These are phyloP conservation scores for Aphidius colemani DNA, from an alignment of 2,888 invertebrate genomes.

Conservation along the genomic window DNA sequence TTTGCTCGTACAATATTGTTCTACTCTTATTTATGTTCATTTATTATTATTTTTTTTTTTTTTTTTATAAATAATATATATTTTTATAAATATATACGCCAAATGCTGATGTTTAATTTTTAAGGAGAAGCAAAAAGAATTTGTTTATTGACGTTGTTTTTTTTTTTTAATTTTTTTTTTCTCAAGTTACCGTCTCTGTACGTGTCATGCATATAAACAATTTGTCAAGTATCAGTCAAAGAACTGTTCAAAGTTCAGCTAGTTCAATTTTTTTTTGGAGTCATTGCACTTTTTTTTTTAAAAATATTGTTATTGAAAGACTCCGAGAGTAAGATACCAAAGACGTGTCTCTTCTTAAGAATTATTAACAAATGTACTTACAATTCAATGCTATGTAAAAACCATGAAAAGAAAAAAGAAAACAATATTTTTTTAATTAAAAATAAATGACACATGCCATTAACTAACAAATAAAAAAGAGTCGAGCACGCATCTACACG, in stretches of 20 bases:
- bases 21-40: too few relatives aligned
- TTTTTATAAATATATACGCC: background rate
- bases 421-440: constrained; percentile 10
- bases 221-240: constrained; percentile 31
- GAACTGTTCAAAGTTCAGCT: constrained; percentile 18
- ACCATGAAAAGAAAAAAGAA: constrained; percentile 7
- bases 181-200: constrained; percentile 27
- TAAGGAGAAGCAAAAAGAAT: constrained; percentile 1
- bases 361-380: constrained; percentile 55
- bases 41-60: background rate
- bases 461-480: constrained; percentile 4
- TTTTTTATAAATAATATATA: background rate
- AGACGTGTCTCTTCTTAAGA: constrained; percentile 47
- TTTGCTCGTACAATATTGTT: too few relatives aligned
- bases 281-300: constrained; percentile 10
- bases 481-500: constrained; percentile 3
- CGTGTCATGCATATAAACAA: constrained; percentile 28
- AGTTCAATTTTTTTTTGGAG: too few relatives aligned
- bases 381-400: constrained; percentile 40
- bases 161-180: constrained; percentile 29
- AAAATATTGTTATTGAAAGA: constrained; percentile 1
- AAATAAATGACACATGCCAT: constrained; percentile 16
- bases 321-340: constrained; percentile 50
- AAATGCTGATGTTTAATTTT: constrained; percentile 13
- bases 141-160: constrained; percentile 26